Evolutionary conservation across 2,113 vertebrate species (phyloP), one percentile per base, ranked within the genome.

Genomic region (Syngnathoides biaculeatus): DNA sequence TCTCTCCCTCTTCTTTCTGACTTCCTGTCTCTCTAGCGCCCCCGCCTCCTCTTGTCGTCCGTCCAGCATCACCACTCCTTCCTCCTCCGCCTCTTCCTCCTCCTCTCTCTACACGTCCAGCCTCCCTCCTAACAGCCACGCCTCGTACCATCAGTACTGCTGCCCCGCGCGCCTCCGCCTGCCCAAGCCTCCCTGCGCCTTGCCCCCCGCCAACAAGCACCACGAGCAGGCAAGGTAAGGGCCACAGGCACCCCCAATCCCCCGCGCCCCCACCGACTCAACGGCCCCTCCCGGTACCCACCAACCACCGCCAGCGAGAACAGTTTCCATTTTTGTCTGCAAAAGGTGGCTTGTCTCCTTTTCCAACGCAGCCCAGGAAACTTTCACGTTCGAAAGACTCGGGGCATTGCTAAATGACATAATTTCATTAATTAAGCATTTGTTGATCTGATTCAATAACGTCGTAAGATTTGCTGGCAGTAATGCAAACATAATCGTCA

Each of bases 91-190:
- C 81, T 88, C 84, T 61, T 75, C 83, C 83, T 86, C 84, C 84
- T 88, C 84, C 87, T 89, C 81, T 88, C 86, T 86, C 88, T 88
- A 81, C 85, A 84, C 80, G 79, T 84, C 81, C 87, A 82, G 81
- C 85, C 83, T 89, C 73, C 80, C 83, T 87, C 82, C 90, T 92
- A 88, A 91, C 89, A 91, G 90, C 92, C 93, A 93, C 92, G 90
- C 92, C 91, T 93, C 91, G 92, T 94, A 93, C 89, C 94, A 95
- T 93, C 95, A 95, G 94, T 95, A 94, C 92, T 95, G 93, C 93
- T 95, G 94, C 87, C 93, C 93, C 88, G 91, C 93, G 88, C 92
- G 94, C 88, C 92, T 92, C 87, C 92, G 92, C 90, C 94, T 93
- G 91, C 92, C 92, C 92, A 91, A 91, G 93, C 93, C 93, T 89